These are phyloP conservation scores for Ctenoplectra terminalis DNA, from an alignment of 1,140 invertebrate species.

Conservation along the genomic window DNA sequence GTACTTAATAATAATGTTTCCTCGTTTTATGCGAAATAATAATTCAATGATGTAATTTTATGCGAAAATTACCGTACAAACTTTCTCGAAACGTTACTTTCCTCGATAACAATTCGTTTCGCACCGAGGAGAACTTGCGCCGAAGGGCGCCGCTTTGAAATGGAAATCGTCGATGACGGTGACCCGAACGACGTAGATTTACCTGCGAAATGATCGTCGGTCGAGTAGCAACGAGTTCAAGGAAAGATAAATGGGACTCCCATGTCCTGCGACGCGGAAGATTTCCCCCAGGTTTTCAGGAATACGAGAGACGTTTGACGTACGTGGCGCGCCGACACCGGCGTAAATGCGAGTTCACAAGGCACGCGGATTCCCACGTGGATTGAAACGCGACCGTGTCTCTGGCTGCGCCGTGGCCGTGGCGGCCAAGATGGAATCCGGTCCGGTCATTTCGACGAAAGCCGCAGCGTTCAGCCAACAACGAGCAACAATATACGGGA, in stretches of 20 bases:
- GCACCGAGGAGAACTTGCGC: too few relatives aligned
- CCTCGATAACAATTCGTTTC: too few relatives aligned
- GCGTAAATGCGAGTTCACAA: slow-evolving; percentile 58
- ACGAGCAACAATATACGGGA: slow-evolving; percentile 45
- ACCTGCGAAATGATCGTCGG: slow-evolving; percentile 45
- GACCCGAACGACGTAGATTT: slow-evolving; percentile 22
- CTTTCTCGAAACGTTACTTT: too few relatives aligned
- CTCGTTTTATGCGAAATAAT: too few relatives aligned
- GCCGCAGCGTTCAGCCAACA: slow-evolving; percentile 52
- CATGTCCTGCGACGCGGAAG: slow-evolving; percentile 75
- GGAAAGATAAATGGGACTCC: slow-evolving; percentile 79
- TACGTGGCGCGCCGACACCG: slow-evolving; percentile 53
- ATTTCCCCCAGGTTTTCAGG: slow-evolving; percentile 82
- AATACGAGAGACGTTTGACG: slow-evolving; percentile 71
- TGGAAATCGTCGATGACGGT: slow-evolving; percentile 7
- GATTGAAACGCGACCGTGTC: slow-evolving; percentile 35
- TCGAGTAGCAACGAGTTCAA: slow-evolving; percentile 25
- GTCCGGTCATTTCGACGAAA: slow-evolving; percentile 58
- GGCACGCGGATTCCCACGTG: slow-evolving; percentile 51
- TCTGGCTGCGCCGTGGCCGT: slow-evolving; percentile 19
- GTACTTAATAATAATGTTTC: too few relatives aligned
- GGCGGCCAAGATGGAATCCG: slow-evolving; percentile 54
- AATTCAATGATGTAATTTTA: too few relatives aligned
- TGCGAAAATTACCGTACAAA: too few relatives aligned
- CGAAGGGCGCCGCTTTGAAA: background rate